Conservation (phyloP, 1,140 invertebrate genomes). For the Drosophila eugracilis region DNA sequence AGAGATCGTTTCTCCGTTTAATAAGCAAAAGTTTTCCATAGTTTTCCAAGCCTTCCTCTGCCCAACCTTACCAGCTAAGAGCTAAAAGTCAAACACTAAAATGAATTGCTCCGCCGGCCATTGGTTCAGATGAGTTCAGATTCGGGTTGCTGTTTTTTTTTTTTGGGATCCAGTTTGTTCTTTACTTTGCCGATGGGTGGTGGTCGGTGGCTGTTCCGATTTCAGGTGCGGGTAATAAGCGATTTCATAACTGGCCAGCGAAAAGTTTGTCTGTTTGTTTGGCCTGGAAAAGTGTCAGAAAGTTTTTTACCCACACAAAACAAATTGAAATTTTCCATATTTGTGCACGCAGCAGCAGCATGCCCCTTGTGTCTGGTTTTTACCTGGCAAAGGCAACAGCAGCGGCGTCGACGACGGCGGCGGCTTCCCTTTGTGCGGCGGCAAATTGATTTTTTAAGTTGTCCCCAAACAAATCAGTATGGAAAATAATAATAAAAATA, state of each 20-base stretch:
- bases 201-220: neutral
- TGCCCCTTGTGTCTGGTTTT: constrained; percentile 1
- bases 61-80: neutral
- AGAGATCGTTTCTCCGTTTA: constrained; percentile 13
- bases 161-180: neutral
- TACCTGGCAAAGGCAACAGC: too few relatives aligned
- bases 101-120: constrained; percentile 11
- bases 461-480: constrained; percentile 58
- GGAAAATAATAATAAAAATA: too few relatives aligned
- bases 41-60: too few relatives aligned
- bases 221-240: constrained; percentile 26
- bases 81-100: constrained; percentile 39
- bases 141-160: neutral
- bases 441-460: constrained; percentile 58
- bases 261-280: constrained; percentile 48
- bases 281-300: constrained; percentile 63
- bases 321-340: constrained; percentile 71
- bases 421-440: constrained; percentile 46
- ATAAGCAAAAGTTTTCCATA: constrained; percentile 46
- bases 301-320: constrained; percentile 49
- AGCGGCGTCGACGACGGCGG: too few relatives aligned
- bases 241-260: constrained; percentile 46
- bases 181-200: neutral
- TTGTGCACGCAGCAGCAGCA: too few relatives aligned
- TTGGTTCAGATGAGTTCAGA: constrained; percentile 11